Conservation (phyloP, 2,113 vertebrate species). For the Eulemur macaco region DNA sequence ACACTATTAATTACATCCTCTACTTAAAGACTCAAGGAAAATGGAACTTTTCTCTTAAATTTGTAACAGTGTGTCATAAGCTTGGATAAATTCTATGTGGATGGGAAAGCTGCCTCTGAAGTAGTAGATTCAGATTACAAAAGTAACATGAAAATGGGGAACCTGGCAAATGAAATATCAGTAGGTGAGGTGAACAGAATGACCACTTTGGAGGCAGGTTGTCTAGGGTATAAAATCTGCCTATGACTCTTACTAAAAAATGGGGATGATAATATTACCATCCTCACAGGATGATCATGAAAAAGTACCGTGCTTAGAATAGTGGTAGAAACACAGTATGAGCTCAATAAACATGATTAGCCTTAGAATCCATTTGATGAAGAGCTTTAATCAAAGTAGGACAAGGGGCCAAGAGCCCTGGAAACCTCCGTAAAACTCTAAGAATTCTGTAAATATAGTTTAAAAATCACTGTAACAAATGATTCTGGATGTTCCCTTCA, state of each 20-base stretch:
- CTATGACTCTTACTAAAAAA: not conserved
- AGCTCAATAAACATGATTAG: not conserved
- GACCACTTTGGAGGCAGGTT: not conserved
- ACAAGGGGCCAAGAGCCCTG: not conserved
- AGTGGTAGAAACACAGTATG: not conserved
- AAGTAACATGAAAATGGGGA: not conserved
- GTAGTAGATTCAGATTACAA: not conserved
- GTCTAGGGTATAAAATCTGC: not conserved
- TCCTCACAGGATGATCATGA: not conserved
- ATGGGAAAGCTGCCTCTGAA: not conserved
- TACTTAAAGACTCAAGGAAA: not conserved
- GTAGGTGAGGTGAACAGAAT: not conserved
- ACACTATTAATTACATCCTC: not conserved
- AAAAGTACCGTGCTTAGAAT: not conserved
- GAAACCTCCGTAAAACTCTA: not conserved
- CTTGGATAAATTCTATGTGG: not conserved
- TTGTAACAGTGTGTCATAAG: not conserved
- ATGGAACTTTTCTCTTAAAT: not conserved
- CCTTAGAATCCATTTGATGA: not conserved
- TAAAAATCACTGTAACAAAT: not conserved
- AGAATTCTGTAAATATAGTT: not conserved
- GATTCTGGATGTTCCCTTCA: not conserved
- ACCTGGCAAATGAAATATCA: not conserved
- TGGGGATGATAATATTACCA: not conserved
- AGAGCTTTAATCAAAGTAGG: not conserved